These are phyloP conservation scores for Brenthis hecate DNA, from an alignment of 2,888 invertebrate genomes.

Conservation along the genomic window DNA sequence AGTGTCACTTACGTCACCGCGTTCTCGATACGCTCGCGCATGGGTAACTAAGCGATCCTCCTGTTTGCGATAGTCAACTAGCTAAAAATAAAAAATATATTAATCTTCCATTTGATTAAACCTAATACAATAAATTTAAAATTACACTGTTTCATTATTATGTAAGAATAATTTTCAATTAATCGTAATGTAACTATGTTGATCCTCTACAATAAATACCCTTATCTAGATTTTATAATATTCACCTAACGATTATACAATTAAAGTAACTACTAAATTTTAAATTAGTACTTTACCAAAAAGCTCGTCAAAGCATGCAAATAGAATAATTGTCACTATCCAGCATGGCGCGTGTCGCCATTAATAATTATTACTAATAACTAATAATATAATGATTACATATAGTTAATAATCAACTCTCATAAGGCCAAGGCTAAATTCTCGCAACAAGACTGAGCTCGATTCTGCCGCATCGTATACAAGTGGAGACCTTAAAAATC, in stretches of 20 bases:
- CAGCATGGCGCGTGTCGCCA: conserved; percentile 73
- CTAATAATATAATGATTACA: conserved; percentile 75
- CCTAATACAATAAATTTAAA: conserved; percentile 72
- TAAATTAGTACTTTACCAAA: conserved; percentile 82
- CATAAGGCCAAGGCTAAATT: conserved; percentile 83
- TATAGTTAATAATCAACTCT: conserved; percentile 75
- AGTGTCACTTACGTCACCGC: conserved; percentile 59
- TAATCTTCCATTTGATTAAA: conserved; percentile 76
- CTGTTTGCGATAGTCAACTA: conserved; percentile 78
- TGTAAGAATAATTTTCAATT: conserved; percentile 76
- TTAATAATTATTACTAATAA: conserved; percentile 62
- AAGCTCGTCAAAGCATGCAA: conserved; percentile 83
- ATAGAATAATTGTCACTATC: conserved; percentile 79
- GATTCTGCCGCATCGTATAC: conserved; percentile 68
- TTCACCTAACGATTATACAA: conserved; percentile 79
- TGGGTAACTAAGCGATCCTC: conserved; percentile 61
- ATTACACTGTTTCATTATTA: conserved; percentile 77
- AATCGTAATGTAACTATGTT: conserved; percentile 77
- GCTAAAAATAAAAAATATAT: conserved; percentile 83
- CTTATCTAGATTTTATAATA: conserved; percentile 76
- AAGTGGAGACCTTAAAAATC: conserved; percentile 26
- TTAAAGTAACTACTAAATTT: conserved; percentile 79
- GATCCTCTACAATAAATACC: conserved; percentile 80
- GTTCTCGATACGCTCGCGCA: conserved; percentile 45
- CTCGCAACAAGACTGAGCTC: conserved; percentile 80